These are phyloP conservation scores for human DNA, from an alignment of 2,113 vertebrate genomes.

Conservation along the genomic window GRCh38 chr4:32418501-32419000, in stretches of 20 bases:
- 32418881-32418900: rapidly evolving
- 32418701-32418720: no score
- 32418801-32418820: not conserved
- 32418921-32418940: not conserved
- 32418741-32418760: no score
- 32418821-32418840: not conserved
- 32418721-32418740: no score
- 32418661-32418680: no score
- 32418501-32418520: not conserved
- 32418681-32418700: no score
- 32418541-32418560: not conserved
- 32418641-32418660: not conserved
- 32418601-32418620: not conserved
- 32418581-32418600: not conserved
- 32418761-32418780: no score
- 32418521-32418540: not conserved
- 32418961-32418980: not conserved
- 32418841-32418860: no score
- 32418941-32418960: not conserved
- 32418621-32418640: not conserved
- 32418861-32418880: no score
- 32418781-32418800: no score
- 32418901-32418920: not conserved
- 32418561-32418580: not conserved
- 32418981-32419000: not conserved